Evolutionary conservation across 2,113 vertebrate genomes (phyloP).

Genomic region (Mesoclemmys tuberculata): DNA sequence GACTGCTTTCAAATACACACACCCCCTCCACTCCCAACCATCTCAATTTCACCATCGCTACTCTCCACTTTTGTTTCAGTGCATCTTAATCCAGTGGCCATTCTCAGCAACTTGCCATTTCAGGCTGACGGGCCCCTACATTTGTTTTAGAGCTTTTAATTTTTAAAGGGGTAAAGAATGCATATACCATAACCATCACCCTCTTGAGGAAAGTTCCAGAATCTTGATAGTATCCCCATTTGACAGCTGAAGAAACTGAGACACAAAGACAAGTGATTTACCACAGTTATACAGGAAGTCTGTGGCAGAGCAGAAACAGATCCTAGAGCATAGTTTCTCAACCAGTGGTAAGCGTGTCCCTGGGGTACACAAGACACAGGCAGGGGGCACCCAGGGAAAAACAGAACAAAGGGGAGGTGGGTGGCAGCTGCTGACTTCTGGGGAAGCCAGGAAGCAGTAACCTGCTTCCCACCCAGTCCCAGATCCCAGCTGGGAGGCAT

Average conservation of each 20-base stretch:
- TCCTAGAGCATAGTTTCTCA: background rate
- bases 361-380: no score
- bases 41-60: background rate
- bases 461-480: no score
- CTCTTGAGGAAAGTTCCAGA: background rate
- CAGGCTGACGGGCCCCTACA: background rate
- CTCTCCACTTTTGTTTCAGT: background rate
- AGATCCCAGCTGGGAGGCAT: no score
- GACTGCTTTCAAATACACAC: fast-evolving
- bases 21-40: background rate
- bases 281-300: background rate
- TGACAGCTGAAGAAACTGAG: background rate
- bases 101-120: background rate
- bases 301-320: background rate
- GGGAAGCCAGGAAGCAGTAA: no score
- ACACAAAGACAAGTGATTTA: fast-evolving
- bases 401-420: no score
- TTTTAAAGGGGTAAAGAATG: background rate
- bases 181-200: background rate
- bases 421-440: no score
- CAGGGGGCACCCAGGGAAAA: no score
- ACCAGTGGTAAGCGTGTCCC: no score
- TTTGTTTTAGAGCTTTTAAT: background rate
- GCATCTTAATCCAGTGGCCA: background rate
- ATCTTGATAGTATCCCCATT: background rate